Evolutionary conservation across 2,888 invertebrate species (phyloP), one percentile per base, ranked within the genome.

Genomic region (Drosophila nigricruria): DNA sequence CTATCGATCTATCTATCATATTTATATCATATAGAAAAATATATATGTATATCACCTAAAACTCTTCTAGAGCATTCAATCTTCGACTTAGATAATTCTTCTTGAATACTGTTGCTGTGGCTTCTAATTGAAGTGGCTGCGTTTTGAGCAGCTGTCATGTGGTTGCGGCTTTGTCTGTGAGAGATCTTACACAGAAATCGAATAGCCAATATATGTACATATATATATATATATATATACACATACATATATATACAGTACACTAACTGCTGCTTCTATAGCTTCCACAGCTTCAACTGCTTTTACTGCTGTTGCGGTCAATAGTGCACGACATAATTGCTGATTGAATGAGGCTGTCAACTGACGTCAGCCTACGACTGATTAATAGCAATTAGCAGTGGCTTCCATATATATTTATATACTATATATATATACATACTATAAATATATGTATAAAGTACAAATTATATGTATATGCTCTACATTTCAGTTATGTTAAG

Each of bases 281-380:
- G 50, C 34, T 23, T 23, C 32, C 9, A 34, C 16, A 32, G 50
- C 50, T 30, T 49, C 49, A 18, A 8, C 49, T 18, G 45, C 5
- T 23, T 25, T 36, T 69, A 16, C 42, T 14, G 47, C 38, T 54
- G 56, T 34, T 81, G 85, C 57, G 85, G 85, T 79, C 88, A 80
- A 80, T 70, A 79, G 88, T 70, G 83, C 85, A 89, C 63, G 69
- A 57, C 75, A 82, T 80, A 88, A 82, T 90, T 80, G 72, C 64
- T 67, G 75, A 74, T 77, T 80, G 61, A 85, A 70, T 67, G 81
- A 65, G 76, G 68, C 75, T 79, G 73, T 89, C 86, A 79, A 42
- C 75, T 80, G 82, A 82, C 80, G 82, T 78, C 79, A 79, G 79
- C 75, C 34, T 43, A 52, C 63, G 65, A 67, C 77, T 88, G 88